Conservation (phyloP, 1,140 invertebrate species). For the Microplitis demolitor region DNA sequence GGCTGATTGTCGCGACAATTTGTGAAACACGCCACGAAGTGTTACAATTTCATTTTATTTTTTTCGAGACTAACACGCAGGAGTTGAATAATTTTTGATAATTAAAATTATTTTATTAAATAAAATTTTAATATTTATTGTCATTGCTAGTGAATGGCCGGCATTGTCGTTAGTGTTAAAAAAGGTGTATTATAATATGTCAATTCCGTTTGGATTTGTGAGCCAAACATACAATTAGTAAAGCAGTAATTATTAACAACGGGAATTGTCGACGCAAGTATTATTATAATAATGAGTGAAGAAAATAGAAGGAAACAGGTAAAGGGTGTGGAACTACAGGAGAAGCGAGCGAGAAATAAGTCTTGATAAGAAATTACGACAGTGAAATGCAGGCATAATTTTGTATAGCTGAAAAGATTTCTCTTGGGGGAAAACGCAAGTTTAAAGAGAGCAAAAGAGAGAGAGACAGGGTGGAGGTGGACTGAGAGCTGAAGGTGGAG, state of each 20-base stretch:
- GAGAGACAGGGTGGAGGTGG: neutral
- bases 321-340: neutral
- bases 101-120: too few species aligned
- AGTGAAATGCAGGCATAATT: slow-evolving; percentile 9
- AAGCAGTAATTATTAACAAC: neutral
- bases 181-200: neutral
- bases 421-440: neutral
- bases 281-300: too few species aligned
- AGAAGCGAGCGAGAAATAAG: neutral
- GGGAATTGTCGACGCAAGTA: neutral
- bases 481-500: neutral
- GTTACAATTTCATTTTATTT: too few species aligned
- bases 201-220: too few species aligned
- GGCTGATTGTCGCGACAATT: too few species aligned
- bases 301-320: neutral
- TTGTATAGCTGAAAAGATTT: slow-evolving; percentile 15
- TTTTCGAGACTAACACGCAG: too few species aligned
- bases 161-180: too few species aligned
- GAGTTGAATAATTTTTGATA: too few species aligned
- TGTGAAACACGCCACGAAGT: too few species aligned
- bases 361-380: neutral
- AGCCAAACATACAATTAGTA: neutral
- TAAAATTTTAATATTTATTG: too few species aligned
- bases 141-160: too few species aligned
- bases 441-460: neutral